Percentiles rank a stretch among this genome's conserved stretches.
These are phyloP conservation scores for Drosophila oshimai DNA, from an alignment of 1,140 invertebrate genomes.

Conservation along the genomic window DNA sequence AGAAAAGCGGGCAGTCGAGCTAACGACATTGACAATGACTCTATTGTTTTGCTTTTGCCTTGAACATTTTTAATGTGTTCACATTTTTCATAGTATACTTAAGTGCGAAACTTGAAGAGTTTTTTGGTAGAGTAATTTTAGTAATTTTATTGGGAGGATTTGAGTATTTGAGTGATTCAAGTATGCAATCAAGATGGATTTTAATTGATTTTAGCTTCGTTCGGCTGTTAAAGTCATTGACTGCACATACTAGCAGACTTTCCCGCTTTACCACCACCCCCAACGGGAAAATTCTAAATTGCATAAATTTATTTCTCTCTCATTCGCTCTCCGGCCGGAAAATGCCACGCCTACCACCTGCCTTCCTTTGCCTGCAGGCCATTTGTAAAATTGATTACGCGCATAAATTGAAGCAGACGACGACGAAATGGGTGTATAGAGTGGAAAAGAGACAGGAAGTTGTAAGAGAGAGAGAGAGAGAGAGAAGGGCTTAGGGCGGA, in stretches of 20 bases:
- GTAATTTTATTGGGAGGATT: slow-evolving; percentile 1
- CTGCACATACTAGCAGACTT: slow-evolving; percentile 39
- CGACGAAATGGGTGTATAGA: slow-evolving; percentile 17
- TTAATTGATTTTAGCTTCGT: slow-evolving; percentile 72
- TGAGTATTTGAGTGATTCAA: no score
- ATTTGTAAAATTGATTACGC: slow-evolving; percentile 81
- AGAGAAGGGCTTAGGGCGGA: not conserved
- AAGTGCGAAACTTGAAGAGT: not conserved
- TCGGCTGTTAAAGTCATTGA: slow-evolving; percentile 62
- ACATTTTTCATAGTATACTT: slow-evolving; percentile 42
- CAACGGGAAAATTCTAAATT: slow-evolving; percentile 74
- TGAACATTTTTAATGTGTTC: slow-evolving; percentile 33
- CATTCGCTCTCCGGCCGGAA: slow-evolving; percentile 2
- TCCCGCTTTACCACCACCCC: no score
- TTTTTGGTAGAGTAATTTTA: not conserved
- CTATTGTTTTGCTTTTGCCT: slow-evolving; percentile 38
- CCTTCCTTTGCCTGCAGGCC: slow-evolving; percentile 57
- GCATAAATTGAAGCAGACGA: slow-evolving; percentile 80
- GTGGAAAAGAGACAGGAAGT: not conserved
- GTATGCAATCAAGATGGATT: slow-evolving; percentile 73
- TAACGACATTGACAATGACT: slow-evolving; percentile 43
- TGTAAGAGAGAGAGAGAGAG: not conserved
- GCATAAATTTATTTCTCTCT: slow-evolving; percentile 71
- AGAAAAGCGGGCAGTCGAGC: not conserved
- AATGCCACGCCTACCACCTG: slow-evolving; percentile 62